Evolutionary conservation across 2,113 vertebrate genomes (phyloP).

Genomic region (Micronisus gabar): DNA sequence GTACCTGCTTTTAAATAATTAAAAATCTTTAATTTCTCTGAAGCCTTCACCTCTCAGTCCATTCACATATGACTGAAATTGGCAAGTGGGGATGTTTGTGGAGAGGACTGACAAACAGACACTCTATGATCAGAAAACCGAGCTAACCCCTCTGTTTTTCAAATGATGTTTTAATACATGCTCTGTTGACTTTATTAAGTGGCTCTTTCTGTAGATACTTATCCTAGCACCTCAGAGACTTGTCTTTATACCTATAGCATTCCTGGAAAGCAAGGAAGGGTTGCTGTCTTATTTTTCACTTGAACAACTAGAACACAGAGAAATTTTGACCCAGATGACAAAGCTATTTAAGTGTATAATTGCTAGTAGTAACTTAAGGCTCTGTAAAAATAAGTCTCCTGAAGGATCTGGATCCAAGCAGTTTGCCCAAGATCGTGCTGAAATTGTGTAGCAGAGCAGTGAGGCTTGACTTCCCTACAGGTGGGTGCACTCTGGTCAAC

Average conservation of each 20-base stretch:
- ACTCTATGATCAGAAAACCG: not conserved
- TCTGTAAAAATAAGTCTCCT: not conserved
- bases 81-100: not conserved
- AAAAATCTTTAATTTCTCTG: not conserved
- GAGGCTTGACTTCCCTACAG: not conserved
- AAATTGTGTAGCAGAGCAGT: not conserved
- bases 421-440: not conserved
- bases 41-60: not conserved
- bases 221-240: not conserved
- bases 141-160: not conserved
- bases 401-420: not conserved
- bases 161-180: not conserved
- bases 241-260: not conserved
- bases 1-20: not conserved
- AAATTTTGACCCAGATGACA: not conserved
- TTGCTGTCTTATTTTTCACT: not conserved
- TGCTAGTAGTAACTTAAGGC: not conserved
- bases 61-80: not conserved
- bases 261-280: not conserved
- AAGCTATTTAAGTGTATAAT: not conserved
- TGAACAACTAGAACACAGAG: not conserved
- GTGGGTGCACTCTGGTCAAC: rapidly evolving
- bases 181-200: not conserved
- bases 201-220: not conserved
- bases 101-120: not conserved